Conservation (phyloP, 2,113 vertebrate species). For the Eretmochelys imbricata region DNA sequence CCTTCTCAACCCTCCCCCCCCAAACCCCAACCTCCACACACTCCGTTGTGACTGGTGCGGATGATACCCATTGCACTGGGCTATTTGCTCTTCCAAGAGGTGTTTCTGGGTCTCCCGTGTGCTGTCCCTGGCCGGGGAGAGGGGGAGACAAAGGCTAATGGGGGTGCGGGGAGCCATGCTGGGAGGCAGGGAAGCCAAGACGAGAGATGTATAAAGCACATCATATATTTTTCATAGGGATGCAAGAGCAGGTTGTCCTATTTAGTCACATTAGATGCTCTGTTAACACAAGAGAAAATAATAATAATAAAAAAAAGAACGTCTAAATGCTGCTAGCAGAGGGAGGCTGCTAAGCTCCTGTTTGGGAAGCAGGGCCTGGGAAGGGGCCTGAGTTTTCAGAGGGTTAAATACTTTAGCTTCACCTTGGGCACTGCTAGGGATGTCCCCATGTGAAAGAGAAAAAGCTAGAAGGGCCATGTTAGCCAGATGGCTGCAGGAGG, state of each 20-base stretch:
- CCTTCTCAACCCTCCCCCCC: constrained; percentile 5
- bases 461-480: not conserved
- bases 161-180: not conserved
- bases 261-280: constrained; percentile 84
- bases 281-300: constrained; percentile 79
- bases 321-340: constrained; percentile 30
- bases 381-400: not conserved
- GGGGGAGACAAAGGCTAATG: not conserved
- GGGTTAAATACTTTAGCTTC: constrained; percentile 56
- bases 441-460: not conserved
- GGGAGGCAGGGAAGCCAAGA: constrained; percentile 36
- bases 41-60: not conserved
- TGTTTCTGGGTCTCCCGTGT: not conserved
- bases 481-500: accelerated
- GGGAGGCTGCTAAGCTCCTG: not conserved
- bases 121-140: not conserved
- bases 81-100: not conserved
- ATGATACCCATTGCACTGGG: not conserved
- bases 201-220: constrained; percentile 50
- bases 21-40: not conserved
- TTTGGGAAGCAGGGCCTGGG: not conserved
- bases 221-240: constrained; percentile 80
- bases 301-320: not conserved
- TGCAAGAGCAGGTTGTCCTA: constrained; percentile 80
- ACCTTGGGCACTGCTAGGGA: not conserved